These are phyloP conservation scores for Diachrysia chrysitis DNA, from an alignment of 2,888 invertebrate genomes.

Conservation along the genomic window DNA sequence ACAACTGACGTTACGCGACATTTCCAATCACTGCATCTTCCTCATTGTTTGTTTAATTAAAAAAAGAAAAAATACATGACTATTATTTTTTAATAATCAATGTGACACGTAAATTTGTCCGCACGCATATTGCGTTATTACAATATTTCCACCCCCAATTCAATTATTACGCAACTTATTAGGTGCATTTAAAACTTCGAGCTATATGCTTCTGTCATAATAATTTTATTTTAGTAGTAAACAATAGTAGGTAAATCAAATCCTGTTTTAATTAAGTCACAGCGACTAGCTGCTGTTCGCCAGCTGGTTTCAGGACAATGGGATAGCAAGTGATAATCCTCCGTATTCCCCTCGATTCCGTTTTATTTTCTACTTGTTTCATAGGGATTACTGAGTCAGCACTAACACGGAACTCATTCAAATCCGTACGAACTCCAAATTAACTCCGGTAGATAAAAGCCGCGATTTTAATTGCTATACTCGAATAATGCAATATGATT, in stretches of 20 bases:
- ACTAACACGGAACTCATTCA: conserved; percentile 43
- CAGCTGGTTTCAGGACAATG: conserved; percentile 31
- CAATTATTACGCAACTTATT: too few relatives aligned
- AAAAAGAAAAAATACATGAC: too few relatives aligned
- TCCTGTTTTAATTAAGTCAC: conserved; percentile 51
- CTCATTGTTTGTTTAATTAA: too few relatives aligned
- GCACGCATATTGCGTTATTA: too few relatives aligned
- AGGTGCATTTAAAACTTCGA: too few relatives aligned
- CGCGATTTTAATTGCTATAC: conserved; percentile 10
- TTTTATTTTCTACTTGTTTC: conserved; percentile 49
- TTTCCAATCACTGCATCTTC: too few relatives aligned
- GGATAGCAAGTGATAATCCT: conserved; percentile 50
- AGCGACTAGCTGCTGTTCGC: conserved; percentile 22
- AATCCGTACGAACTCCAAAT: conserved; percentile 32
- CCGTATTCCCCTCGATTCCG: conserved; percentile 12
- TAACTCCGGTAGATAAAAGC: conserved; percentile 38
- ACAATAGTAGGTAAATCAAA: conserved; percentile 38
- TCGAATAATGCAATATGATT: not conserved
- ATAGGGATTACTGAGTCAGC: conserved; percentile 50
- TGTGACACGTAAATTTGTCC: too few relatives aligned
- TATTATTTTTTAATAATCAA: too few relatives aligned
- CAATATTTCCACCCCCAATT: too few relatives aligned
- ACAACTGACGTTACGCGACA: too few relatives aligned
- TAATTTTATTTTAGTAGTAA: too few relatives aligned
- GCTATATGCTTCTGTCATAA: too few relatives aligned